Conservation (phyloP, 2,888 invertebrate species). For the Nomada fucata region DNA sequence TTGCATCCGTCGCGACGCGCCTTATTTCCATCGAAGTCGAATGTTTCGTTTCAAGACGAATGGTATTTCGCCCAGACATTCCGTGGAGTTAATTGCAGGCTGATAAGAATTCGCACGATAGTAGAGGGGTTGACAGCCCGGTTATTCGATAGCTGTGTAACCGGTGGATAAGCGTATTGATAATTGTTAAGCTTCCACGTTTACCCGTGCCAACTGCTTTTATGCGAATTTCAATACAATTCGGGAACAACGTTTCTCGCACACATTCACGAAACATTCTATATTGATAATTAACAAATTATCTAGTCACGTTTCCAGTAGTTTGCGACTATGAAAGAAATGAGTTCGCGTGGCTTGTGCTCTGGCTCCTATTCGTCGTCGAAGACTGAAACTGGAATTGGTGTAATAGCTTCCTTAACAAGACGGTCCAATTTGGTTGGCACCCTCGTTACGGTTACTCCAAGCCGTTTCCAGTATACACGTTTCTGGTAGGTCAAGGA, state of each 20-base stretch:
- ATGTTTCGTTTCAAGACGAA: constrained; percentile 65
- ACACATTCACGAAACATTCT: too few species aligned
- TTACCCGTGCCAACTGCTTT: not conserved
- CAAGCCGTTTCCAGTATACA: not conserved
- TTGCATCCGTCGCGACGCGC: not conserved
- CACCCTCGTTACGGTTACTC: constrained; percentile 36
- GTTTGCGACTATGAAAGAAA: too few species aligned
- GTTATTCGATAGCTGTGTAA: constrained; percentile 9
- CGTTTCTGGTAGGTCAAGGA: not conserved
- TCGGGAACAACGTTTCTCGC: not conserved
- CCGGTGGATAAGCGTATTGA: not conserved
- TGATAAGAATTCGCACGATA: constrained; percentile 42
- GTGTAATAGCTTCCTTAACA: constrained; percentile 59
- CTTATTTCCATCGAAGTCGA: constrained; percentile 41
- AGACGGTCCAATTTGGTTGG: constrained; percentile 32
- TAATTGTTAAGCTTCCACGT: constrained; percentile 9
- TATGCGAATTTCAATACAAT: not conserved
- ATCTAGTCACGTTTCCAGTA: not conserved
- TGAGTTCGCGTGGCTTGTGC: not conserved
- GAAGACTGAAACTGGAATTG: constrained; percentile 44
- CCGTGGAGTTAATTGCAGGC: constrained; percentile 11
- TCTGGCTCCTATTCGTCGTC: not conserved
- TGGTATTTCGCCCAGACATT: too few species aligned
- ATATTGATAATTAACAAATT: not conserved
- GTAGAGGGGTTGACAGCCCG: not conserved